These are phyloP conservation scores for Polietes domitor DNA, from an alignment of 2,888 invertebrate genomes.

Conservation along the genomic window DNA sequence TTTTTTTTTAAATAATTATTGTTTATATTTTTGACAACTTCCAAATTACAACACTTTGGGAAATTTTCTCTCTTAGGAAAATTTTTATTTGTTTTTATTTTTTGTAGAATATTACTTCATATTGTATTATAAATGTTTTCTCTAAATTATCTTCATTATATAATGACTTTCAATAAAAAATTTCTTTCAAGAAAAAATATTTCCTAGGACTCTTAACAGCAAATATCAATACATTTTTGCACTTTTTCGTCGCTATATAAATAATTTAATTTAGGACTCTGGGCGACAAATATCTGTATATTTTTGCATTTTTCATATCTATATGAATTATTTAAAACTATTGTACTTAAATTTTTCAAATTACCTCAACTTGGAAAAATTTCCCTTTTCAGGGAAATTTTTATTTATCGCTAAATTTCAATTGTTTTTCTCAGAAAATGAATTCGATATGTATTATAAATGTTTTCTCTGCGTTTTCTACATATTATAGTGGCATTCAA, in stretches of 20 bases:
- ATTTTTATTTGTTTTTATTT: neutral
- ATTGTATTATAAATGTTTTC: neutral
- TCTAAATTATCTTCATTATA: neutral
- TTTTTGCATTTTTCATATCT: too few species aligned
- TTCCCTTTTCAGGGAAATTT: slow-evolving; percentile 4
- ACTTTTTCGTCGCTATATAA: too few species aligned
- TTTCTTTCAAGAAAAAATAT: neutral
- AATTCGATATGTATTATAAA: neutral
- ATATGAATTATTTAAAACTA: too few species aligned
- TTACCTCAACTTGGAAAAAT: slow-evolving; percentile 12
- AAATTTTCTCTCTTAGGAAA: slow-evolving; percentile 2
- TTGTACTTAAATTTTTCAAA: slow-evolving; percentile 13
- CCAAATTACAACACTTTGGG: neutral
- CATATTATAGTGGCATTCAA: too few species aligned
- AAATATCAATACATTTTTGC: too few species aligned
- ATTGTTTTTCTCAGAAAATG: neutral
- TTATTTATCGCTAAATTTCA: neutral
- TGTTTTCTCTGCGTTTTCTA: neutral
- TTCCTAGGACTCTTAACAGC: too few species aligned
- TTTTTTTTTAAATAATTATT: too few species aligned
- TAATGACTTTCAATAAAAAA: too few species aligned
- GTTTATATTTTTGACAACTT: neutral
- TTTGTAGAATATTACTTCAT: neutral
- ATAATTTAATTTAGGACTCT: too few species aligned
- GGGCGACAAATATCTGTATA: too few species aligned